phyloP scores from a whole-genome alignment of 92 coral and sea anemone species.

The Actinernus sp. region DNA sequence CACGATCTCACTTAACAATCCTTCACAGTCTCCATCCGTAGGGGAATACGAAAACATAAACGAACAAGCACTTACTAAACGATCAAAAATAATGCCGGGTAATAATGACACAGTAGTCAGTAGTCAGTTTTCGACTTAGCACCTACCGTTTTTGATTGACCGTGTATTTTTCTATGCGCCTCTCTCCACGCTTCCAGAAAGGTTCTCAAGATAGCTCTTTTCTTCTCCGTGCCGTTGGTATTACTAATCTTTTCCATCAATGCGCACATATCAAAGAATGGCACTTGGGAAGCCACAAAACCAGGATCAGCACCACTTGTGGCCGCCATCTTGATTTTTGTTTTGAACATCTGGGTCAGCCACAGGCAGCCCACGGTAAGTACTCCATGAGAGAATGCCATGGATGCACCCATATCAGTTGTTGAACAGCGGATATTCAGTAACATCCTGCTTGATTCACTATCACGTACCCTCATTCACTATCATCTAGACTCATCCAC shows the following conservation, averaged over 20 bases:
- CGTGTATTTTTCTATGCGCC: constrained; percentile 79
- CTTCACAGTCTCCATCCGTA: not conserved
- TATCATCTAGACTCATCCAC: too few species aligned
- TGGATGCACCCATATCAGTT: too few species aligned
- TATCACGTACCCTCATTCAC: too few species aligned
- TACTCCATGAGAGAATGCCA: too few species aligned
- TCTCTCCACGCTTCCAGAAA: constrained; percentile 83
- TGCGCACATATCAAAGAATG: constrained; percentile 84
- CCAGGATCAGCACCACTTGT: constrained; percentile 42
- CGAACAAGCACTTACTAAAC: not conserved
- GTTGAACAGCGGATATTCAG: too few species aligned
- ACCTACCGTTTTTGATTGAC: constrained; percentile 79
- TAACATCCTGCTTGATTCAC: too few species aligned
- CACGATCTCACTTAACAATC: too few species aligned
- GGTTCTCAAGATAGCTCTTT: constrained; percentile 66
- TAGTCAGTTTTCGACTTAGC: not conserved
- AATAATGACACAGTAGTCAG: not conserved
- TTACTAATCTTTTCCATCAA: constrained; percentile 80
- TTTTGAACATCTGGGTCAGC: not conserved
- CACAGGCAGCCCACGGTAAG: constrained; percentile 3
- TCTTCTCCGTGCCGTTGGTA: constrained; percentile 88
- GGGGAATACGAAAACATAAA: not conserved
- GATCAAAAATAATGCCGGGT: too few species aligned
- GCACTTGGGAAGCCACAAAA: constrained; percentile 86
- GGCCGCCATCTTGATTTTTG: constrained; percentile 73